phyloP scores from a whole-genome alignment of 2,797 vertebrate species.

The Sarcophilus harrisii region DNA sequence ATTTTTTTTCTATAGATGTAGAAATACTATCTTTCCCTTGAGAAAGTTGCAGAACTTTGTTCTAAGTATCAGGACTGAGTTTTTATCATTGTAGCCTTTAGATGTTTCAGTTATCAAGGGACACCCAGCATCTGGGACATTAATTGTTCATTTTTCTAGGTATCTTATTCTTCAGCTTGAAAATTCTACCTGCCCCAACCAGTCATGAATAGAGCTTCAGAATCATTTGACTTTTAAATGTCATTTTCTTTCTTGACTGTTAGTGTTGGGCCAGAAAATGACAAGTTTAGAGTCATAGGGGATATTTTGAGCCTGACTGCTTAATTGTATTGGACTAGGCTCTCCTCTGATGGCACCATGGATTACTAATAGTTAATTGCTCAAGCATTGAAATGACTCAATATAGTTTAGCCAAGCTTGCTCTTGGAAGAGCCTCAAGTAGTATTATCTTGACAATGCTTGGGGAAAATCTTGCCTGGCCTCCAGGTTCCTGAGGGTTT shows the following conservation, averaged over 20 bases:
- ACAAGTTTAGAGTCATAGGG: constrained; percentile 67
- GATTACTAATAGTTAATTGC: constrained; percentile 65
- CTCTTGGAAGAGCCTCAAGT: constrained; percentile 38
- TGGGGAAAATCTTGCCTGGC: constrained; percentile 8
- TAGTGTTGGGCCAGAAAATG: constrained; percentile 72
- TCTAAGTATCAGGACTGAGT: background rate
- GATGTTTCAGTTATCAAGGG: background rate
- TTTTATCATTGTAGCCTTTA: background rate
- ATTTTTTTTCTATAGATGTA: background rate
- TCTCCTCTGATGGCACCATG: constrained; percentile 66
- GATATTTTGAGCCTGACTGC: constrained; percentile 66
- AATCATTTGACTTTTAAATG: constrained; percentile 78
- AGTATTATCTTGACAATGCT: constrained; percentile 55
- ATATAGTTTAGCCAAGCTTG: constrained; percentile 54
- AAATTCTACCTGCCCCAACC: constrained; percentile 5
- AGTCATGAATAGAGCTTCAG: background rate
- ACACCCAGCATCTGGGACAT: background rate
- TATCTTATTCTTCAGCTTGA: background rate
- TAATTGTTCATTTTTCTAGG: background rate
- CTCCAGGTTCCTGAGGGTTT: constrained; percentile 29
- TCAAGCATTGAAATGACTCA: constrained; percentile 50
- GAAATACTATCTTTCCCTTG: background rate
- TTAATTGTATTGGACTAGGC: constrained; percentile 73
- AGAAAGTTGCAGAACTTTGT: background rate
- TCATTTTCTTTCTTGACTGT: constrained; percentile 77